Conservation (phyloP, 2,113 vertebrate genomes). For the Macrotus californicus region DNA sequence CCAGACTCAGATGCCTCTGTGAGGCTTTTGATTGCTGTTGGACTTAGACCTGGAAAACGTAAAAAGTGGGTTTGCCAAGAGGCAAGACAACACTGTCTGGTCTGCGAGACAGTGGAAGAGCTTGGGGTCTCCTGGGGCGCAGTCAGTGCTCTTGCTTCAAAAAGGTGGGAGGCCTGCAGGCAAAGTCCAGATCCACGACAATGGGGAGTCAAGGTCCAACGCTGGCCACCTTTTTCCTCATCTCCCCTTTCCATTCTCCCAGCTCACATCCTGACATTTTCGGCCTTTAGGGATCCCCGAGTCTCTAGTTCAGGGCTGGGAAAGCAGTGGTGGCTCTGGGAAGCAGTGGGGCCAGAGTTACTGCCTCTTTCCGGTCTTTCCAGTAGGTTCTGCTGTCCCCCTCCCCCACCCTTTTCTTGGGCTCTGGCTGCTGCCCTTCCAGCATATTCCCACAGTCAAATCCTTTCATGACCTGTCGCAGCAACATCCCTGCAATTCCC, state of each 20-base stretch:
- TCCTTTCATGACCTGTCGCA: neutral
- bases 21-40: neutral
- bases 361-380: neutral
- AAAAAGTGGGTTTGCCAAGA: neutral
- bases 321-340: neutral
- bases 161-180: neutral
- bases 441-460: conserved; percentile 53
- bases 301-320: neutral
- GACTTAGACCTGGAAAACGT: neutral
- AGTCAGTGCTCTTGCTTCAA: neutral
- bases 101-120: rapidly evolving
- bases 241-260: neutral
- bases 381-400: neutral
- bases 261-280: neutral
- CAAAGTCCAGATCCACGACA: neutral
- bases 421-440: neutral
- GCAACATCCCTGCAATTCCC: conserved; percentile 40
- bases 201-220: neutral
- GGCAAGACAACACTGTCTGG: neutral
- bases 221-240: neutral
- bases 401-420: too few relatives aligned
- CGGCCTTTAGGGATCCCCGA: neutral
- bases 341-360: neutral
- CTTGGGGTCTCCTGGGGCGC: neutral
- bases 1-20: neutral